Evolutionary conservation across 2,113 vertebrate genomes (phyloP).

Genomic region (Hippopotamus amphibius): DNA sequence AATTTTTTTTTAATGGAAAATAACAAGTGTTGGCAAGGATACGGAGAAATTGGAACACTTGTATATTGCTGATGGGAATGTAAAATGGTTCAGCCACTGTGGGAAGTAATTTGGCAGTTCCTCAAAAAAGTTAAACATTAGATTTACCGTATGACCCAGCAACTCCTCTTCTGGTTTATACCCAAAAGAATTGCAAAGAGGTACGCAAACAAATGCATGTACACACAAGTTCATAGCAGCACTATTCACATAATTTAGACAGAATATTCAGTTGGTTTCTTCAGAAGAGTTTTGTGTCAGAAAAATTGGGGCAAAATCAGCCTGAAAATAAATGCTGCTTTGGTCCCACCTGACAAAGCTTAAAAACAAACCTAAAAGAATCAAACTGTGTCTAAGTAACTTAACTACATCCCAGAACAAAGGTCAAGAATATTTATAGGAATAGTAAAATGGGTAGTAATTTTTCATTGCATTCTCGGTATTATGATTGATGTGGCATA

Average conservation of each 20-base stretch:
- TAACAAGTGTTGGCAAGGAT: not conserved
- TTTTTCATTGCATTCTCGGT: constrained; percentile 7
- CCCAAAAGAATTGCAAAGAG: not conserved
- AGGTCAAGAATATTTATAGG: constrained; percentile 18
- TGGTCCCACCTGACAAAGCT: not conserved
- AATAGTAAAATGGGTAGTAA: constrained; percentile 30
- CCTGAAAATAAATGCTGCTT: not conserved
- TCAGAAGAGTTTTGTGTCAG: not conserved
- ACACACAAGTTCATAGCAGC: not conserved
- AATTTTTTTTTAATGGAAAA: not conserved
- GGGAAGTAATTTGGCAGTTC: not conserved
- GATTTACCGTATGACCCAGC: not conserved
- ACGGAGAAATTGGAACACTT: not conserved
- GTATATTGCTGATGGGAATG: not conserved
- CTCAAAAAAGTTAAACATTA: not conserved
- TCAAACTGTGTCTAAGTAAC: constrained; percentile 8
- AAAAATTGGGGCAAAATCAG: not conserved
- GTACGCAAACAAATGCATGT: not conserved
- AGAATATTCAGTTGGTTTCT: not conserved
- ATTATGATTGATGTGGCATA: constrained; percentile 19
- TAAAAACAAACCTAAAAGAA: not conserved
- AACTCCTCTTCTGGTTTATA: not conserved
- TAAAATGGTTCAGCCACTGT: not conserved
- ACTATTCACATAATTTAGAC: not conserved
- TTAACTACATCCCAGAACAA: constrained; percentile 29